These are phyloP conservation scores for Rallus crepitans DNA, from an alignment of 2,797 vertebrate genomes.

Conservation along the genomic window DNA sequence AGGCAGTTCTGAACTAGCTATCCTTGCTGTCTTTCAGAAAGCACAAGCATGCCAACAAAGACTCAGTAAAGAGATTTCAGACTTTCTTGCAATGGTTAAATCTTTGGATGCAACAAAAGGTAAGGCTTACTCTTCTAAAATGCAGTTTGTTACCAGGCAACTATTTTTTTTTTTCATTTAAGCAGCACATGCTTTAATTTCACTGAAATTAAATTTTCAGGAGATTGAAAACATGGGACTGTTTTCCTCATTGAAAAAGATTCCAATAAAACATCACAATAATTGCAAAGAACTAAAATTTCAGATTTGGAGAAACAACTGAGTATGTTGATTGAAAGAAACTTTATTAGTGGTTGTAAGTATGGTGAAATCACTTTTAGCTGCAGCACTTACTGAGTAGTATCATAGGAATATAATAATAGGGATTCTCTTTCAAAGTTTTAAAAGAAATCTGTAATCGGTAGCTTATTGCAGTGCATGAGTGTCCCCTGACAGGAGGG, in stretches of 20 bases:
- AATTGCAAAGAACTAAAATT: background rate
- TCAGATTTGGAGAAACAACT: background rate
- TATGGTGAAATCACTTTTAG: background rate
- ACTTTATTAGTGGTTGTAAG: background rate
- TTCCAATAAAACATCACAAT: background rate
- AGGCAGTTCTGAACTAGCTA: background rate
- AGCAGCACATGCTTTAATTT: background rate
- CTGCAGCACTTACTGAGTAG: background rate
- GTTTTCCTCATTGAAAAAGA: background rate
- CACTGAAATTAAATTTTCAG: background rate
- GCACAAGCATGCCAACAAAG: conserved; percentile 87
- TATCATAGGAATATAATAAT: background rate
- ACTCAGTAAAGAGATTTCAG: conserved; percentile 86
- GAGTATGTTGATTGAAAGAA: background rate
- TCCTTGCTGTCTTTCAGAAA: conserved; percentile 80
- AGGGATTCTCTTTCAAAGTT: background rate
- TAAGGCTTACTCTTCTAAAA: conserved; percentile 67
- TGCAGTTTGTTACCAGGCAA: background rate
- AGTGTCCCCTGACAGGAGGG: background rate
- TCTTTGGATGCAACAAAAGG: conserved; percentile 82
- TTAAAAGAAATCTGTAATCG: background rate
- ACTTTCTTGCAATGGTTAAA: conserved; percentile 87
- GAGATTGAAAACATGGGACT: background rate
- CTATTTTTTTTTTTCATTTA: background rate
- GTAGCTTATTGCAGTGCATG: background rate